Evolutionary conservation across 2,113 vertebrate species (phyloP).

Genomic region (cattle (Bos taurus)): DNA sequence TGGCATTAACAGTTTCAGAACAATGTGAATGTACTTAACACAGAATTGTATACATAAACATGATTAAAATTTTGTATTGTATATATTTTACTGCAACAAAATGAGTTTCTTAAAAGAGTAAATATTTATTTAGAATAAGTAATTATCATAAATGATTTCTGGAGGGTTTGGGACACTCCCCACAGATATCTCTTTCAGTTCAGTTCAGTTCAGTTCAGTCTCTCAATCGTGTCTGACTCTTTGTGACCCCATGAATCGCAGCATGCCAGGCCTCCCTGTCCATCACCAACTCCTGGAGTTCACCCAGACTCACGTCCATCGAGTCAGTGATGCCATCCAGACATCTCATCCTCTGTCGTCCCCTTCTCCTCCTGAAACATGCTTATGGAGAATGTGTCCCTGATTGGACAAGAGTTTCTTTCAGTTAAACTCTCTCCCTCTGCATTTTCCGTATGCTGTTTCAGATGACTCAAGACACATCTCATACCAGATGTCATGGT

Average conservation of each 20-base stretch:
- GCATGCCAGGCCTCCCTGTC: too few relatives aligned
- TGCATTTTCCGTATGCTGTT: background rate
- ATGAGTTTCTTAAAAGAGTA: background rate
- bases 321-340: too few relatives aligned
- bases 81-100: background rate
- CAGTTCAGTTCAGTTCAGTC: too few relatives aligned
- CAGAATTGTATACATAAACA: background rate
- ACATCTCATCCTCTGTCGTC: too few relatives aligned
- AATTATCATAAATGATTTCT: background rate
- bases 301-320: too few relatives aligned
- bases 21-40: background rate
- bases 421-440: background rate
- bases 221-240: too few relatives aligned
- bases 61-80: background rate
- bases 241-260: too few relatives aligned
- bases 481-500: background rate
- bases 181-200: background rate
- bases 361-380: background rate
- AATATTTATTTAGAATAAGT: background rate
- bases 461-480: background rate
- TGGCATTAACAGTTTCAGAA: background rate
- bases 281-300: too few relatives aligned
- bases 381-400: background rate
- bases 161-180: background rate
- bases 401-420: background rate